A percentile compares a stretch with the other conserved stretches of the same genome.
These are phyloP conservation scores for Drosophila mojavensis DNA, from an alignment of 1,140 invertebrate genomes.

Conservation along the genomic window DNA sequence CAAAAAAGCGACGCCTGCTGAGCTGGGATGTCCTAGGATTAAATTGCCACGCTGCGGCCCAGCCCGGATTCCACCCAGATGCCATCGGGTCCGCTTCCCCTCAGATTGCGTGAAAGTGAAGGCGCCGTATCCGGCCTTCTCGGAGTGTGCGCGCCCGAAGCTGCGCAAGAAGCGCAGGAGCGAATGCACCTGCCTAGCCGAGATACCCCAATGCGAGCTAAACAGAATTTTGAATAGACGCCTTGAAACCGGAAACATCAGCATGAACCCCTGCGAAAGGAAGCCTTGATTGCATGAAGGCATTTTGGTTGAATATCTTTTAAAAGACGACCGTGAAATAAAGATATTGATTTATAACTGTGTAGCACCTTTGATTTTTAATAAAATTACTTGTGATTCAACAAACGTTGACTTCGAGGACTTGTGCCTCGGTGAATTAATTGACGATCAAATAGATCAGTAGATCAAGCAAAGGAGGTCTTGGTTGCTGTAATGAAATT, in stretches of 20 bases:
- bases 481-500: no score
- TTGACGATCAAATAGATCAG: no score
- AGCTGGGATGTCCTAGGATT: constrained; percentile 1
- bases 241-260: neutral
- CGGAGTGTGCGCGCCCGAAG: constrained; percentile 25
- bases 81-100: neutral
- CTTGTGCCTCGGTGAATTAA: no score
- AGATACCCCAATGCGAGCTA: constrained; percentile 5
- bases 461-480: no score
- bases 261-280: constrained; percentile 14
- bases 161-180: neutral
- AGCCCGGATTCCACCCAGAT: constrained; percentile 1
- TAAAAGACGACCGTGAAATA: neutral
- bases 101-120: constrained; percentile 28
- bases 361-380: no score
- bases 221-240: neutral
- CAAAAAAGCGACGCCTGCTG: neutral
- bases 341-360: neutral
- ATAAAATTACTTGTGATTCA: no score
- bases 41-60: constrained; percentile 18
- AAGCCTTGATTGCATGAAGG: neutral
- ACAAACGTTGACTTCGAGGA: no score
- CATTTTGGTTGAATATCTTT: no score
- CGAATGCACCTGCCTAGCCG: constrained; percentile 31
- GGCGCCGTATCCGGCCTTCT: constrained; percentile 45